These are phyloP conservation scores for Epinotia brunnichana DNA, from an alignment of 2,888 invertebrate genomes.

Conservation along the genomic window DNA sequence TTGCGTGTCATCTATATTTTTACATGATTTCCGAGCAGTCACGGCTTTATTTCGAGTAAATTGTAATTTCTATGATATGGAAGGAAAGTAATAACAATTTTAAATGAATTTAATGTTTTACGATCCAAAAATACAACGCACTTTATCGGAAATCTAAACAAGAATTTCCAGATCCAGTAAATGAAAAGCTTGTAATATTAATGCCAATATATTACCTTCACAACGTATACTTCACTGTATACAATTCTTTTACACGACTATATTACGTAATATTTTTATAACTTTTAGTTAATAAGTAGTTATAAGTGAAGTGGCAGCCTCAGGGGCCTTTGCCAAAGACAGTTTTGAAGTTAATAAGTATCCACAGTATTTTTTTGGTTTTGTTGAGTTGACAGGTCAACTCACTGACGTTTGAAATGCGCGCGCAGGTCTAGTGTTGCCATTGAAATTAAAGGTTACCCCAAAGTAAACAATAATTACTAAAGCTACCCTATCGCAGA, in stretches of 20 bases:
- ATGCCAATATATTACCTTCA: background rate
- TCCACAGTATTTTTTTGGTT: conserved; percentile 6
- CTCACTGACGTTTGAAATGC: conserved; percentile 42
- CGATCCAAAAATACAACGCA: background rate
- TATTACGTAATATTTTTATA: conserved; percentile 38
- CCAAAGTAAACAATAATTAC: background rate
- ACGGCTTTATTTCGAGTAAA: background rate
- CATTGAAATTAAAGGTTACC: conserved; percentile 1
- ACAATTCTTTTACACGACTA: background rate
- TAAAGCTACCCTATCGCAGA: background rate
- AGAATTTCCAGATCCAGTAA: background rate
- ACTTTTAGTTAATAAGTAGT: conserved; percentile 27
- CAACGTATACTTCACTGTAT: background rate
- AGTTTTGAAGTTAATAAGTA: too few relatives aligned
- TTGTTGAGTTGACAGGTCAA: conserved; percentile 41
- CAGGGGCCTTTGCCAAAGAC: too few relatives aligned
- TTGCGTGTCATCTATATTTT: background rate
- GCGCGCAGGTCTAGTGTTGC: conserved; percentile 38
- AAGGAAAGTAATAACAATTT: background rate
- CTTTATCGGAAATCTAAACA: background rate
- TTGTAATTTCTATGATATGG: background rate
- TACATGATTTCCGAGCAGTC: background rate
- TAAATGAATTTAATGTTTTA: background rate
- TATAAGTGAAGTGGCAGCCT: too few relatives aligned
- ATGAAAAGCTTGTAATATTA: background rate